Percentiles rank a stretch among this genome's conserved stretches.
phyloP scores from a whole-genome alignment of 2,888 invertebrate species.

The Yponomeuta evonymella region DNA sequence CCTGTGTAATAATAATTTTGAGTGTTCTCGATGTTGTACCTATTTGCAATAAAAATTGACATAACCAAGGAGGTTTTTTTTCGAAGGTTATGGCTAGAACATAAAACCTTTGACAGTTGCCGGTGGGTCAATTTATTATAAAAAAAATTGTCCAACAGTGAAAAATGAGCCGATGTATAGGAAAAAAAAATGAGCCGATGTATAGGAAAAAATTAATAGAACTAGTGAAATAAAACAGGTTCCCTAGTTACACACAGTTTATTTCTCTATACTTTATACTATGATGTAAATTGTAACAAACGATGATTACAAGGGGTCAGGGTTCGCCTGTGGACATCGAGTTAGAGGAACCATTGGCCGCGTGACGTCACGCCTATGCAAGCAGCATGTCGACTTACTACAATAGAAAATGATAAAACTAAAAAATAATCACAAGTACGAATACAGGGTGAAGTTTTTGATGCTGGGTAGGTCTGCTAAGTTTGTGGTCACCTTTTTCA shows the following conservation, averaged over 20 bases:
- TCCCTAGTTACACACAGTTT: constrained; percentile 73
- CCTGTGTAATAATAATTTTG: constrained; percentile 9
- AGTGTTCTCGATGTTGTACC: constrained; percentile 11
- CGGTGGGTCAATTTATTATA: no score
- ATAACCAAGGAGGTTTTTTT: neutral
- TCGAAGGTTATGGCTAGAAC: no score
- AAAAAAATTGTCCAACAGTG: no score
- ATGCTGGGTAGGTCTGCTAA: no score
- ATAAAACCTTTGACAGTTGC: no score
- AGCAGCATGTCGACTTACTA: constrained; percentile 50
- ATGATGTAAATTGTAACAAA: constrained; percentile 71
- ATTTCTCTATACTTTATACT: constrained; percentile 64
- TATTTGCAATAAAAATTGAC: constrained; percentile 16
- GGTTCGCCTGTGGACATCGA: constrained; percentile 44
- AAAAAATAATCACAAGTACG: constrained; percentile 11
- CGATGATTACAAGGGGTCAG: constrained; percentile 58
- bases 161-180: no score
- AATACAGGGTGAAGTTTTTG: neutral
- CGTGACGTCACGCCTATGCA: constrained; percentile 53
- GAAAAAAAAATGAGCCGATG: no score
- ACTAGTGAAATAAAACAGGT: constrained; percentile 52
- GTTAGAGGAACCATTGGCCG: constrained; percentile 67
- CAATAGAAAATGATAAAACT: constrained; percentile 52
- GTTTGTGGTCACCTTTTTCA: no score
- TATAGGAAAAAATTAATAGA: no score